Conservation (phyloP, 2,797 vertebrate species). For the Phataginus tricuspis region DNA sequence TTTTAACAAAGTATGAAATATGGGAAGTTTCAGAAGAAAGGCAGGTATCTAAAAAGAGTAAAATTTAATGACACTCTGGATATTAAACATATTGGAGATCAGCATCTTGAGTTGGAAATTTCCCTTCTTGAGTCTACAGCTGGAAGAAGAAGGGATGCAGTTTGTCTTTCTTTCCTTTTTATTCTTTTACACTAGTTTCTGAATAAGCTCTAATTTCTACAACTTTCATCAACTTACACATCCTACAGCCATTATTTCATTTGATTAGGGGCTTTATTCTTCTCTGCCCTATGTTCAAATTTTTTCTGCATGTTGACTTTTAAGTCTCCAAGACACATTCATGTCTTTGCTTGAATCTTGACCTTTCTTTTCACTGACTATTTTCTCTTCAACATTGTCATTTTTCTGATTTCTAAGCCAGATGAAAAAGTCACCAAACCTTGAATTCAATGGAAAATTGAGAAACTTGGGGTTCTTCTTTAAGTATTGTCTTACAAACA, state of each 20-base stretch:
- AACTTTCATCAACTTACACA: slow-evolving; percentile 16
- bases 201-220: slow-evolving; percentile 54
- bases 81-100: not conserved
- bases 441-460: not conserved
- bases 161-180: not conserved
- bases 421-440: not conserved
- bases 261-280: not conserved
- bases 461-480: not conserved
- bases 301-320: not conserved
- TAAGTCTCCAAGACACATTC: not conserved
- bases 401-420: not conserved
- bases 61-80: not conserved
- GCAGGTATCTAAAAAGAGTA: not conserved
- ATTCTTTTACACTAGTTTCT: not conserved
- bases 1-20: not conserved
- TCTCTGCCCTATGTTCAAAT: not conserved
- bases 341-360: not conserved
- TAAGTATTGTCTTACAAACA: not conserved
- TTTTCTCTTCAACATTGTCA: not conserved
- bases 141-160: not conserved
- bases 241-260: not conserved
- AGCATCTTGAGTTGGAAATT: not conserved
- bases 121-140: not conserved
- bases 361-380: not conserved
- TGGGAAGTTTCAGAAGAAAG: not conserved